Percentiles rank a stretch among this genome's conserved stretches.
Evolutionary conservation across 2,797 vertebrate genomes (phyloP).

Genomic region (Pogonophryne albipinna): DNA sequence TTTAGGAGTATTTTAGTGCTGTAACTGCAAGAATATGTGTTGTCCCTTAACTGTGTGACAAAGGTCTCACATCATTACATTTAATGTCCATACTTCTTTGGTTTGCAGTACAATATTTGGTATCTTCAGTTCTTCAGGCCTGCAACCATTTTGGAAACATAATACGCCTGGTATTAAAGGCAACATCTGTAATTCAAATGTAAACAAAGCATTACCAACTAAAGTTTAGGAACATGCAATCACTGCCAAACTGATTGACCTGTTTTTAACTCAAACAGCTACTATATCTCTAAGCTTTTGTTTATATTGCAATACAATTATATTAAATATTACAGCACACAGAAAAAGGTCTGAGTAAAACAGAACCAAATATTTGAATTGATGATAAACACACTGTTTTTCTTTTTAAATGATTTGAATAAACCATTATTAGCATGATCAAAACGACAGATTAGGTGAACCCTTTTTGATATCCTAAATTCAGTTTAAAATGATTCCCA

Average conservation of each 20-base stretch:
- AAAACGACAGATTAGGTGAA: not conserved
- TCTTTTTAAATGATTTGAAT: constrained; percentile 12
- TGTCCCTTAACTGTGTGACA: not conserved
- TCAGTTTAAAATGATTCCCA: not conserved
- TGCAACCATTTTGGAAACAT: not conserved
- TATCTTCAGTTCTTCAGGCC: not conserved
- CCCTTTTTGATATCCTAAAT: constrained; percentile 11
- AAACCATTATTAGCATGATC: not conserved
- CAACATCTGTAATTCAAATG: not conserved
- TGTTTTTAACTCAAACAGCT: not conserved
- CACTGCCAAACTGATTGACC: not conserved
- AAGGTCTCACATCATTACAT: not conserved
- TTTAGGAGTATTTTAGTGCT: not conserved
- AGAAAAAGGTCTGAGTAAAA: not conserved
- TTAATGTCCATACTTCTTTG: constrained; percentile 24
- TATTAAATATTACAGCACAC: constrained; percentile 8
- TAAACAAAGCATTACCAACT: constrained; percentile 9
- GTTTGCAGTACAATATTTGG: constrained; percentile 21
- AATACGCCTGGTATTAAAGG: not conserved
- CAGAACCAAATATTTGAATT: not conserved
- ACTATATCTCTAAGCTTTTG: not conserved
- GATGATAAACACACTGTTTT: not conserved
- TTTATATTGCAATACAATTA: not conserved
- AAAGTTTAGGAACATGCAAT: not conserved
- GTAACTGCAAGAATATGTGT: not conserved